phyloP scores from a whole-genome alignment of 1,140 invertebrate species.

The Zeugodacus cucurbitae region DNA sequence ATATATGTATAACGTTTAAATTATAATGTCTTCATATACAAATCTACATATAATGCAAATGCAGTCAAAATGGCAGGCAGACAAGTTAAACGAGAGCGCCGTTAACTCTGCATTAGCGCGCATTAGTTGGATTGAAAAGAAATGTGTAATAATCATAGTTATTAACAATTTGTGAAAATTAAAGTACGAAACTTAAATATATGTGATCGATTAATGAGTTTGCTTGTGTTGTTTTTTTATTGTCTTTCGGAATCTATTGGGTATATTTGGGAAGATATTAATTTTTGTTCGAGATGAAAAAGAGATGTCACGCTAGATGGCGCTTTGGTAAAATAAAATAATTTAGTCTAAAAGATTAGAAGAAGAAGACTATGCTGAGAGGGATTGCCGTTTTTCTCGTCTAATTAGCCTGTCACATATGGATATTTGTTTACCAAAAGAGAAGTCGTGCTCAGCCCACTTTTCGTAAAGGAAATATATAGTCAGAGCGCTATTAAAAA shows the following conservation, averaged over 20 bases:
- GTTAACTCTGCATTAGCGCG: background rate
- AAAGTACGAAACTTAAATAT: conserved; percentile 41
- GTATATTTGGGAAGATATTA: too few relatives aligned
- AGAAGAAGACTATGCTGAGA: too few relatives aligned
- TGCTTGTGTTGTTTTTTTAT: background rate
- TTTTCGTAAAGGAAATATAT: too few relatives aligned
- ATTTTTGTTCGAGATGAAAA: too few relatives aligned
- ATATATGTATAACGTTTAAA: background rate
- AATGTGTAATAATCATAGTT: conserved; percentile 22
- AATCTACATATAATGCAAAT: background rate
- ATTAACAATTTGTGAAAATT: conserved; percentile 35
- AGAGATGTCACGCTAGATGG: too few relatives aligned
- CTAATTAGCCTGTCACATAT: too few relatives aligned
- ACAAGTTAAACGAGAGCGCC: background rate
- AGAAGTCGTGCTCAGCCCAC: too few relatives aligned
- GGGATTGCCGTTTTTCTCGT: too few relatives aligned
- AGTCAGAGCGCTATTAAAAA: too few relatives aligned
- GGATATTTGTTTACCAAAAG: too few relatives aligned
- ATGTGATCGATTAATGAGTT: conserved; percentile 38
- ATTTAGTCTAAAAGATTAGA: too few relatives aligned
- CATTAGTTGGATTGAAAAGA: background rate
- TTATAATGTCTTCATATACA: background rate
- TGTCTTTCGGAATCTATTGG: background rate
- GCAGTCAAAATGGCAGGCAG: background rate
- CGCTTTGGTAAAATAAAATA: too few relatives aligned